A percentile compares a stretch with the other conserved stretches of the same genome.
Evolutionary conservation across 2,113 vertebrate genomes (phyloP).

Genomic region (Loxodonta africana): DNA sequence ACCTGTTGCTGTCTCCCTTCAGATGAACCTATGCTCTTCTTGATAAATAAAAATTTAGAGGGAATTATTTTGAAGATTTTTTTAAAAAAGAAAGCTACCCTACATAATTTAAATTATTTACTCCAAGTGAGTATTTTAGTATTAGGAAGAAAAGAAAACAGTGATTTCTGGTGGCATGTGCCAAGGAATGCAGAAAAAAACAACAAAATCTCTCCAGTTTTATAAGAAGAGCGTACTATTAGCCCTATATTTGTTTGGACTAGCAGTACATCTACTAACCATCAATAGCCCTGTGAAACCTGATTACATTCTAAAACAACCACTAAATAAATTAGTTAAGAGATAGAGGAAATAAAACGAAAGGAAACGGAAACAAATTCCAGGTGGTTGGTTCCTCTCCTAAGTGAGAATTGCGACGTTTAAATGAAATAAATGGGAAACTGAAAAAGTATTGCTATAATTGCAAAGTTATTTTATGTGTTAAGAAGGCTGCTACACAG

Average conservation of each 20-base stretch:
- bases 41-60: slow-evolving; percentile 15
- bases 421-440: slow-evolving; percentile 28
- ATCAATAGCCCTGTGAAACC: not conserved
- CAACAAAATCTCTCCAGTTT: not conserved
- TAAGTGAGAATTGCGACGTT: not conserved
- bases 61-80: not conserved
- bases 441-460: not conserved
- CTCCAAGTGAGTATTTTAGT: not conserved
- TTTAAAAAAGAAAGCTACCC: not conserved
- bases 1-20: not conserved
- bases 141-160: slow-evolving; percentile 48
- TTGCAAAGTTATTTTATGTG: slow-evolving; percentile 37
- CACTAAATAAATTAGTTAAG: not conserved
- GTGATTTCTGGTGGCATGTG: not conserved
- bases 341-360: not conserved
- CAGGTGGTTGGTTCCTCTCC: not conserved
- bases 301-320: slow-evolving; percentile 37
- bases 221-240: not conserved
- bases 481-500: slow-evolving; percentile 53
- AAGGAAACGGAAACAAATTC: slow-evolving; percentile 35
- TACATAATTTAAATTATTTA: slow-evolving; percentile 31
- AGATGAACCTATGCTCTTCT: not conserved
- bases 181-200: not conserved
- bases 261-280: not conserved
- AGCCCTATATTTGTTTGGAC: not conserved